phyloP scores from a whole-genome alignment of 2,113 vertebrate genomes.

The Illadopsis cleaveri region DNA sequence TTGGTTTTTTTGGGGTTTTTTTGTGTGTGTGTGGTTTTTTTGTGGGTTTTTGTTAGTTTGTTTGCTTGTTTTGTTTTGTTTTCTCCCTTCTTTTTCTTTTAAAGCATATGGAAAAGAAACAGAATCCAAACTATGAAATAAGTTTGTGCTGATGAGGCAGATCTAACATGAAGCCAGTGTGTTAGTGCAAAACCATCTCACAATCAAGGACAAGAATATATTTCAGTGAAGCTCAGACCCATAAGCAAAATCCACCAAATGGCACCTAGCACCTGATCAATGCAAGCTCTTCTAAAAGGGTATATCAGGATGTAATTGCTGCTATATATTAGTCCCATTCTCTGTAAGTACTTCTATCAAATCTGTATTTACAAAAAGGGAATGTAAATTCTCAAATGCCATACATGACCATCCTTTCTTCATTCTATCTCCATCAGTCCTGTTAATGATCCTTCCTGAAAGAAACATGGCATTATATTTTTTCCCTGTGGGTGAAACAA shows the following conservation, averaged over 20 bases:
- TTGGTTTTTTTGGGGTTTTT: too few relatives aligned
- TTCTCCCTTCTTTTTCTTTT: neutral
- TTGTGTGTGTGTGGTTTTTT: too few relatives aligned
- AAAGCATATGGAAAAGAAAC: neutral
- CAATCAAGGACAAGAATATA: conserved; percentile 33
- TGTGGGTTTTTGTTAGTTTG: neutral
- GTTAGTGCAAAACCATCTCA: neutral
- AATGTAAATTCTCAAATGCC: neutral
- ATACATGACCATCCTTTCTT: neutral
- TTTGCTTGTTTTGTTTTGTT: too few relatives aligned
- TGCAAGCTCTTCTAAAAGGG: neutral
- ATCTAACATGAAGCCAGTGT: too few relatives aligned
- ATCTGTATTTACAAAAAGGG: neutral
- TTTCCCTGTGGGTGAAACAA: neutral
- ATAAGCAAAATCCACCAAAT: conserved; percentile 35
- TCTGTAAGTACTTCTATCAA: neutral
- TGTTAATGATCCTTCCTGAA: neutral
- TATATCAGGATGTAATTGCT: neutral
- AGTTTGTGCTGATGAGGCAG: neutral
- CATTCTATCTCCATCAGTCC: neutral
- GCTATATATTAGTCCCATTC: neutral
- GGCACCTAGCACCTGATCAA: neutral
- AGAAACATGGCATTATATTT: neutral
- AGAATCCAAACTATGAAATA: neutral
- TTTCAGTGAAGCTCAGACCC: conserved; percentile 16